phyloP scores from a whole-genome alignment of 1,140 invertebrate genomes.

The Spodoptera frugiperda region DNA sequence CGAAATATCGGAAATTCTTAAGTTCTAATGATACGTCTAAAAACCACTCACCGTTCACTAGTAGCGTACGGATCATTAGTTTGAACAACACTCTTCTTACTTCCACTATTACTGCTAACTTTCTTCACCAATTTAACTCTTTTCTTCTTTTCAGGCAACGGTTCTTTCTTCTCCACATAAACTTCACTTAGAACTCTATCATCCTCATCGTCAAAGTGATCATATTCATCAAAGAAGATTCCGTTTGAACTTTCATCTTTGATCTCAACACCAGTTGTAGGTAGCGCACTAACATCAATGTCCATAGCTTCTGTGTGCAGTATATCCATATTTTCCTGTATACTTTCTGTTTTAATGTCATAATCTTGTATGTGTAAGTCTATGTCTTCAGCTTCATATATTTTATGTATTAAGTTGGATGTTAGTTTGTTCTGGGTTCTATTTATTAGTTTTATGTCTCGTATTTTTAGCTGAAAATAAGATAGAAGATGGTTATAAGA shows the following conservation, averaged over 20 bases:
- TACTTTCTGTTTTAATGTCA: slow-evolving; percentile 1
- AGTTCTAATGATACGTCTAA: too few species aligned
- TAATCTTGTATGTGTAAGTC: slow-evolving; percentile 53
- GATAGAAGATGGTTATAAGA: too few species aligned
- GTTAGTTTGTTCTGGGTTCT: slow-evolving; percentile 56
- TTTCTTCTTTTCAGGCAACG: slow-evolving; percentile 53
- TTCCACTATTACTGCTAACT: slow-evolving; percentile 50
- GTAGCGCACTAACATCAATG: slow-evolving; percentile 39
- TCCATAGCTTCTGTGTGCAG: slow-evolving; percentile 40
- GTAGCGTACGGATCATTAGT: slow-evolving; percentile 63
- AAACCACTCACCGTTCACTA: slow-evolving; percentile 68
- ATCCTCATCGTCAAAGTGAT: slow-evolving; percentile 68
- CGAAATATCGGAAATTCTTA: too few species aligned
- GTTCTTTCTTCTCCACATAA: slow-evolving; percentile 62
- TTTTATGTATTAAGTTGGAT: slow-evolving; percentile 53
- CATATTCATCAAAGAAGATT: slow-evolving; percentile 69
- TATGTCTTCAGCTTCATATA: slow-evolving; percentile 52
- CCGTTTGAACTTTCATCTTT: slow-evolving; percentile 67
- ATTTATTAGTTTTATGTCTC: slow-evolving; percentile 67
- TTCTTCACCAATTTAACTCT: slow-evolving; percentile 59
- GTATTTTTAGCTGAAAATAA: slow-evolving; percentile 66
- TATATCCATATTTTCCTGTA: slow-evolving; percentile 38
- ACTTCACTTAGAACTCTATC: slow-evolving; percentile 73
- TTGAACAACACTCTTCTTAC: slow-evolving; percentile 54
- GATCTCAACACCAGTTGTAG: slow-evolving; percentile 55